Evolutionary conservation across 2,888 invertebrate genomes (phyloP).

Genomic region (Sarcophaga variegata): DNA sequence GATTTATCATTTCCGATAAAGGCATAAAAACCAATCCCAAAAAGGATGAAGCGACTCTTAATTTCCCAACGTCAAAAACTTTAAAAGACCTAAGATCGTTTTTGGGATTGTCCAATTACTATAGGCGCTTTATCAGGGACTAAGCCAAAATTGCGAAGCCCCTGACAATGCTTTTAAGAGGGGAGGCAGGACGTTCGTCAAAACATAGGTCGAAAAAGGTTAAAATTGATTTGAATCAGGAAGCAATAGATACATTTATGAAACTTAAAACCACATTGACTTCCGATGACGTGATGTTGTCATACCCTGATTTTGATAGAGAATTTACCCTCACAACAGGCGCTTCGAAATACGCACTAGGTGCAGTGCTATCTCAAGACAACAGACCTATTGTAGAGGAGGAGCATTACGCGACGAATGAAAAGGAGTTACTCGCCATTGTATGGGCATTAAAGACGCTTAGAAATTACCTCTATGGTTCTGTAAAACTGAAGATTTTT

Average conservation of each 20-base stretch:
- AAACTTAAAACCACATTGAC: not conserved
- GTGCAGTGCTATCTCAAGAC: constrained; percentile 31
- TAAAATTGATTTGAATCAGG: no score
- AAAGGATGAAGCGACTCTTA: not conserved
- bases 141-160: no score
- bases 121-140: no score
- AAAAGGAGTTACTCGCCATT: no score
- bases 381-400: not conserved
- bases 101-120: no score
- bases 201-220: no score
- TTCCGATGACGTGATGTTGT: constrained; percentile 16
- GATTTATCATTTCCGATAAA: not conserved
- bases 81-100: no score
- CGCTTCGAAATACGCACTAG: constrained; percentile 35
- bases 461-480: constrained; percentile 4
- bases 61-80: not conserved
- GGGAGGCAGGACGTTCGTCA: no score
- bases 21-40: not conserved
- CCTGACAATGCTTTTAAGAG: no score
- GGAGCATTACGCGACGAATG: no score
- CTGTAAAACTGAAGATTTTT: constrained; percentile 9
- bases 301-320: constrained; percentile 38
- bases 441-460: no score
- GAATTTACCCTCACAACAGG: constrained; percentile 28
- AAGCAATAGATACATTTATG: no score